Base-by-base conservation (phyloP, 2,797 vertebrate genomes). In the Hybognathus amarus region DNA sequence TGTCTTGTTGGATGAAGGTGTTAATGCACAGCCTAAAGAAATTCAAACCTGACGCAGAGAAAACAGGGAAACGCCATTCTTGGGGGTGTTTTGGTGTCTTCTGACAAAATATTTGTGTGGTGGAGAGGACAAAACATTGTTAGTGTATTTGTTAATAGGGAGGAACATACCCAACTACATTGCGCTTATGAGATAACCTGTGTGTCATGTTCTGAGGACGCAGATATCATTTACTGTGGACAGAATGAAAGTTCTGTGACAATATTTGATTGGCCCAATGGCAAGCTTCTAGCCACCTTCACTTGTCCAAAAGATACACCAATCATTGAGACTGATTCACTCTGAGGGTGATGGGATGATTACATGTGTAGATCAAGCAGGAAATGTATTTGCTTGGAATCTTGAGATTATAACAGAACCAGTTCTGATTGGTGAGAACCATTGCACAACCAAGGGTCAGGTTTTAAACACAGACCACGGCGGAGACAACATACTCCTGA, bases 361-460 rank as follows among this genome's bases (percentile, higher is more conserved):
- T 75, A 90, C 91, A 1, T 93, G 93, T 85, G 87, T 96, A 42
- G 92, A 95, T 88, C 88, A 75, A 83, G 83, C 73, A 18, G 95
- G 95, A 20, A 93, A 90, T 77, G 59, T 95, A 15, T 89, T 89
- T 15, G 33, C 95, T 6, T 96, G 95, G 95, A 88, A 91, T 33
- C 63, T 92, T 50, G 85, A 85, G 18, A 79, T 79, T 40, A 74
- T 90, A 87, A 82, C 81, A 6, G 77, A 91, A 33, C 85, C 89
- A 12, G 86, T 71, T 74, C 88, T 94, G 24, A 22, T 91, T 64
- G 93, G 90, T 87, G 90, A 93, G 82, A 83, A n/a, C 54, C 79
- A 74, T 1, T 79, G 64, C 79, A 79, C 17, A 1, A 87, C 77
- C 20, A 56, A 87, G 56, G 64, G 68, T 1, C 33, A 88, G 17